These are phyloP conservation scores for Colletes collaris DNA, from an alignment of 2,888 invertebrate genomes.

Conservation along the genomic window DNA sequence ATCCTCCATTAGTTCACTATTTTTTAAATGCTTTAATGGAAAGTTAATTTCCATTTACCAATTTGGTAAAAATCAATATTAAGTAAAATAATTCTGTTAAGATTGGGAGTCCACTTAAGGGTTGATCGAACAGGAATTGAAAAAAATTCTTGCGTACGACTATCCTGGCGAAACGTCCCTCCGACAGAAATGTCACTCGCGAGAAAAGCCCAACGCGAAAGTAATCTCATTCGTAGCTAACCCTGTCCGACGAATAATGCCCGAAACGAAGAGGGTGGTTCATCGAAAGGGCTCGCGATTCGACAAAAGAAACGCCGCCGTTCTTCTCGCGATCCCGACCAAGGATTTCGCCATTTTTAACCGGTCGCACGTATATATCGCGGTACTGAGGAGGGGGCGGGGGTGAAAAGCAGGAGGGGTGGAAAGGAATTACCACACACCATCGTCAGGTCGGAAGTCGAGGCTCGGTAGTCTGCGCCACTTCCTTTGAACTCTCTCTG, in stretches of 20 bases:
- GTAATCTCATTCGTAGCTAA: constrained; percentile 35
- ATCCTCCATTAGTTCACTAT: too few species aligned
- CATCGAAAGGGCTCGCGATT: constrained; percentile 44
- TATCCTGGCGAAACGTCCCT: neutral
- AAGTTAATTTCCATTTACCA: too few species aligned
- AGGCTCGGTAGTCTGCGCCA: constrained; percentile 69
- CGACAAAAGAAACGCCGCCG: constrained; percentile 40
- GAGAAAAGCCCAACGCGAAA: constrained; percentile 8
- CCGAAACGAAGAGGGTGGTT: constrained; percentile 19
- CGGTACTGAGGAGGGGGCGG: constrained; percentile 23
- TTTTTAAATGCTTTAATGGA: too few species aligned
- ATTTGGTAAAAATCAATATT: too few species aligned
- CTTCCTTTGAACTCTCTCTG: constrained; percentile 79
- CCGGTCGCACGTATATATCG: constrained; percentile 48
- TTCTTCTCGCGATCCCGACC: constrained; percentile 54
- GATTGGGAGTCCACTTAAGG: too few species aligned
- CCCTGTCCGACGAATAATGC: constrained; percentile 33
- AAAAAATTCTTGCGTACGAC: too few species aligned
- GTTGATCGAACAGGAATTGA: too few species aligned
- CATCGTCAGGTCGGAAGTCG: constrained; percentile 67
- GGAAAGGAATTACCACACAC: constrained; percentile 60
- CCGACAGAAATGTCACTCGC: neutral
- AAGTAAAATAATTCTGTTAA: too few species aligned
- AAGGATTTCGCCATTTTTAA: constrained; percentile 58
- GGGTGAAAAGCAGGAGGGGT: constrained; percentile 15